Conservation (phyloP, 2,113 vertebrate genomes). For the Myotis lucifugus region DNA sequence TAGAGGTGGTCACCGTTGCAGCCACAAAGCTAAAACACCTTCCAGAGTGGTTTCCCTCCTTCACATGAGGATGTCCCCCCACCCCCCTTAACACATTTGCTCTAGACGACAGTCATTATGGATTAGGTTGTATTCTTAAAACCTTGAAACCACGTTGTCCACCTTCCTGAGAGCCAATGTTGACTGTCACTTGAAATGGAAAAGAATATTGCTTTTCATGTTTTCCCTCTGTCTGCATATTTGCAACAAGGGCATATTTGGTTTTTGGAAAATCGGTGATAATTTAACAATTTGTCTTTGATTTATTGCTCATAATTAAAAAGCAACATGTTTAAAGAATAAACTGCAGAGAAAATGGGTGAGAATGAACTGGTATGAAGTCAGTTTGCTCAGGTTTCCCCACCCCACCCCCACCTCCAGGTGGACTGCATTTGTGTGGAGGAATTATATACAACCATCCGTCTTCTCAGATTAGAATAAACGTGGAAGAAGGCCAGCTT, state of each 20-base stretch:
- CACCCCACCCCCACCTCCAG: neutral
- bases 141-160: neutral
- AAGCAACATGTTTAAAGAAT: neutral
- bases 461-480: neutral
- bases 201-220: slow-evolving; percentile 31
- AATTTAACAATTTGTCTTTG: neutral
- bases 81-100: neutral
- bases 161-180: neutral
- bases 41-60: slow-evolving; percentile 70
- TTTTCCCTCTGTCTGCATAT: neutral
- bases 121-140: neutral
- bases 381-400: neutral
- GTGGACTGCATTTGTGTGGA: neutral
- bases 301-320: slow-evolving; percentile 10
- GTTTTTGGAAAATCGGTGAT: neutral
- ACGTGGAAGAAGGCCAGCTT: neutral
- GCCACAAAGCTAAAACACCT: slow-evolving; percentile 63
- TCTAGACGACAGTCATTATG: neutral
- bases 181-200: neutral
- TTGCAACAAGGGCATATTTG: neutral
- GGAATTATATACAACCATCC: neutral
- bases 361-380: neutral
- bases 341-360: slow-evolving; percentile 1
- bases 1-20: slow-evolving; percentile 64
- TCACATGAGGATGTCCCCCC: slow-evolving; percentile 61